phyloP scores from a whole-genome alignment of 2,113 vertebrate genomes.

The Helogale parvula region DNA sequence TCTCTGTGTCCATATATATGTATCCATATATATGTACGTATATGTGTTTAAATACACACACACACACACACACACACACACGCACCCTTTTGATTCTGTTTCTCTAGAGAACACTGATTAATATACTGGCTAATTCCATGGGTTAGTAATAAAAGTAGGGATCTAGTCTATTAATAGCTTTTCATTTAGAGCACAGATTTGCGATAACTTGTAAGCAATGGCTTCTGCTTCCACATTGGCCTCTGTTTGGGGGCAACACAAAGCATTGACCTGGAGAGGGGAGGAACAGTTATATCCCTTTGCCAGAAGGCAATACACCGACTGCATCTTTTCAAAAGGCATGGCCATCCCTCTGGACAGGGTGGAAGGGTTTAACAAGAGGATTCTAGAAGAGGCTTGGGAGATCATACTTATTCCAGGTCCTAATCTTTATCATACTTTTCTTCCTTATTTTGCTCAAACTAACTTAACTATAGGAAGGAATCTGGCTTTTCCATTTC shows the following conservation, averaged over 20 bases:
- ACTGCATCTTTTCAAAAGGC: neutral
- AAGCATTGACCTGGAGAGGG: neutral
- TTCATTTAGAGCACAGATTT: slow-evolving; percentile 13
- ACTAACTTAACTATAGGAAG: slow-evolving; percentile 7
- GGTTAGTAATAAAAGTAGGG: neutral
- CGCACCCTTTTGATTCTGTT: neutral
- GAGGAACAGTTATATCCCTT: neutral
- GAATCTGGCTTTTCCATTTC: slow-evolving; percentile 4
- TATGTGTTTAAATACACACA: too few relatives aligned
- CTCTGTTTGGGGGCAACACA: neutral
- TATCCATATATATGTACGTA: too few relatives aligned
- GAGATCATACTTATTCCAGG: neutral
- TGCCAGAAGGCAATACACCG: neutral
- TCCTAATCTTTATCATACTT: neutral
- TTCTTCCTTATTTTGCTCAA: neutral
- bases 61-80: too few relatives aligned
- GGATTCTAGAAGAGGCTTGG: neutral
- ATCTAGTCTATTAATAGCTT: neutral
- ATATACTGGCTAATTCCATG: neutral
- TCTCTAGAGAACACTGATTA: neutral
- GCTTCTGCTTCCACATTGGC: neutral
- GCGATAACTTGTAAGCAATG: neutral
- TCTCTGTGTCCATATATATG: too few relatives aligned
- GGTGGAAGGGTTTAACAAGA: neutral
- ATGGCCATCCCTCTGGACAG: neutral